Evolutionary conservation across 1,140 invertebrate species (phyloP).

Genomic region (Hestina assimilis): DNA sequence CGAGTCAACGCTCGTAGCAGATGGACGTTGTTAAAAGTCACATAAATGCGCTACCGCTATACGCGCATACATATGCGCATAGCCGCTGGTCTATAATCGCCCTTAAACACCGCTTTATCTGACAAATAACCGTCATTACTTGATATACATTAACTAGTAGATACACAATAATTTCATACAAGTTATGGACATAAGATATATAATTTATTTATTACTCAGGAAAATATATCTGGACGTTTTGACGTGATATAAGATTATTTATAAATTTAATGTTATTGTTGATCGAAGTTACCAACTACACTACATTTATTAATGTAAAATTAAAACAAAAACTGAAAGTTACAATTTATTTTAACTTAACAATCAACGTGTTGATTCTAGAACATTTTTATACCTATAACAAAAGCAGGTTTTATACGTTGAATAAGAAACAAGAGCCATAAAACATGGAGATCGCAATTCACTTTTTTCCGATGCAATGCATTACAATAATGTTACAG

Average conservation of each 20-base stretch:
- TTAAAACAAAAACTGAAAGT: too few species aligned
- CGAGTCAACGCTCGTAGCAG: too few species aligned
- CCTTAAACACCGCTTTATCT: not conserved
- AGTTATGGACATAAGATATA: too few species aligned
- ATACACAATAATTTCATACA: not conserved
- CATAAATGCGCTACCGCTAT: not conserved
- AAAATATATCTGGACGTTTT: too few species aligned
- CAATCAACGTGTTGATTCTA: not conserved
- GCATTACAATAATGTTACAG: slow-evolving; percentile 56
- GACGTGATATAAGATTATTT: too few species aligned
- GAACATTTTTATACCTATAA: too few species aligned
- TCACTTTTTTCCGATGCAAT: not conserved
- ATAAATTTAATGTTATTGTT: too few species aligned
- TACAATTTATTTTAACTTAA: not conserved
- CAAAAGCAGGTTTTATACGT: not conserved
- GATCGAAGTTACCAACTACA: too few species aligned
- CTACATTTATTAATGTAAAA: too few species aligned
- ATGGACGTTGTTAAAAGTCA: not conserved
- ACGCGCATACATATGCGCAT: too few species aligned
- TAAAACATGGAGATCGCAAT: not conserved
- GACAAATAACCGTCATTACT: not conserved
- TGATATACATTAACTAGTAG: not conserved
- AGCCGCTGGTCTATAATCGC: not conserved
- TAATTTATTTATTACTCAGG: too few species aligned
- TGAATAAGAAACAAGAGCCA: not conserved